Percentiles rank a stretch among this genome's conserved stretches.
phyloP scores from a whole-genome alignment of 2,888 invertebrate species.

The Acanthosepion pharaonis region DNA sequence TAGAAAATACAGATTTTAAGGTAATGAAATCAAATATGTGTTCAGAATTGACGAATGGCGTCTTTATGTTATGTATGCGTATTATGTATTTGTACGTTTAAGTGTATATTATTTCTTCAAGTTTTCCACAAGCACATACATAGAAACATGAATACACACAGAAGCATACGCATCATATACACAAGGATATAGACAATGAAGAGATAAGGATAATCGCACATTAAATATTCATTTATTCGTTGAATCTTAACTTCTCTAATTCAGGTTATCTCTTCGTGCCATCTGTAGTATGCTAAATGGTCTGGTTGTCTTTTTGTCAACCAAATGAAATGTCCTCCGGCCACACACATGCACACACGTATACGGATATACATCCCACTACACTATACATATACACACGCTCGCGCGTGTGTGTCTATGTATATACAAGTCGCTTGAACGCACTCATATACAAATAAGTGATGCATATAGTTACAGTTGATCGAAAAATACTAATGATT shows the following conservation, averaged over 20 bases:
- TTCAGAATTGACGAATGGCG: too few relatives aligned
- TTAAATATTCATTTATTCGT: conserved; percentile 33
- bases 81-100: not conserved
- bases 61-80: not conserved
- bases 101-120: not conserved
- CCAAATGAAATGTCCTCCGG: not conserved
- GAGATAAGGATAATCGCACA: not conserved
- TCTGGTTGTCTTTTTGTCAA: not conserved
- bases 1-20: too few relatives aligned
- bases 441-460: too few relatives aligned
- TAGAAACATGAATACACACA: not conserved
- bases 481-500: too few relatives aligned
- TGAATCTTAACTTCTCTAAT: conserved; percentile 6
- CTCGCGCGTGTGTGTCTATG: not conserved
- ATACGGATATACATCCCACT: not conserved
- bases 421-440: not conserved
- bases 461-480: too few relatives aligned
- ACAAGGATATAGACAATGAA: not conserved
- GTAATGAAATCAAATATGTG: too few relatives aligned
- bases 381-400: not conserved
- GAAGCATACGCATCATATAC: not conserved
- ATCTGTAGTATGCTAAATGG: not conserved
- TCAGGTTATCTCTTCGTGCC: not conserved
- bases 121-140: not conserved
- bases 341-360: not conserved